Evolutionary conservation across 2,113 vertebrate genomes (phyloP).

Genomic region (Erpornis zantholeuca): DNA sequence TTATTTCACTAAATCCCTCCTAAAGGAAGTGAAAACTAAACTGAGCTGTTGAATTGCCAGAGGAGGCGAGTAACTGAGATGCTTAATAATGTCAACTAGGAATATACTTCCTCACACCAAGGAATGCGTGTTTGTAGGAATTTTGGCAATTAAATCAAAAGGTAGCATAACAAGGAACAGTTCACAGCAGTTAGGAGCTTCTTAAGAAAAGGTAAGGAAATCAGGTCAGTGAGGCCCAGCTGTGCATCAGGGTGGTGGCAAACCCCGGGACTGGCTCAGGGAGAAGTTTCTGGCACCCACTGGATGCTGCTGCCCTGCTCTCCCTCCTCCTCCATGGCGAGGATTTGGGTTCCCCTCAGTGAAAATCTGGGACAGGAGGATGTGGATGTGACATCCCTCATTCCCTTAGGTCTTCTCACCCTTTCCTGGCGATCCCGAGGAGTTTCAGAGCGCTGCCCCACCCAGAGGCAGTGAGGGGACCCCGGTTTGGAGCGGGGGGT

Average conservation of each 20-base stretch:
- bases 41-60: not conserved
- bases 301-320: not conserved
- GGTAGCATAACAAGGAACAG: not conserved
- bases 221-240: not conserved
- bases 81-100: not conserved
- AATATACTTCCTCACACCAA: not conserved
- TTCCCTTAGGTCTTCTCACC: not conserved
- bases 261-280: not conserved
- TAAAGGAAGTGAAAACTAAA: not conserved
- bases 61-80: not conserved
- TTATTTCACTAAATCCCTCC: not conserved
- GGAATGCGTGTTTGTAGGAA: not conserved
- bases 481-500: not conserved
- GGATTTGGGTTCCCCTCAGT: not conserved
- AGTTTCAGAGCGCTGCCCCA: not conserved
- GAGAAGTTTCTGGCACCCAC: not conserved
- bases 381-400: not conserved
- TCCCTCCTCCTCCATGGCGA: accelerated
- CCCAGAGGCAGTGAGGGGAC: not conserved
- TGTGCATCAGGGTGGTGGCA: not conserved
- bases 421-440: not conserved
- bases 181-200: not conserved
- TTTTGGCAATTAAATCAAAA: not conserved
- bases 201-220: not conserved
- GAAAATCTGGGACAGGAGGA: not conserved